Evolutionary conservation across 1,140 invertebrate genomes (phyloP), one percentile per base, ranked within the genome.

Genomic region (Argopecten irradians): DNA sequence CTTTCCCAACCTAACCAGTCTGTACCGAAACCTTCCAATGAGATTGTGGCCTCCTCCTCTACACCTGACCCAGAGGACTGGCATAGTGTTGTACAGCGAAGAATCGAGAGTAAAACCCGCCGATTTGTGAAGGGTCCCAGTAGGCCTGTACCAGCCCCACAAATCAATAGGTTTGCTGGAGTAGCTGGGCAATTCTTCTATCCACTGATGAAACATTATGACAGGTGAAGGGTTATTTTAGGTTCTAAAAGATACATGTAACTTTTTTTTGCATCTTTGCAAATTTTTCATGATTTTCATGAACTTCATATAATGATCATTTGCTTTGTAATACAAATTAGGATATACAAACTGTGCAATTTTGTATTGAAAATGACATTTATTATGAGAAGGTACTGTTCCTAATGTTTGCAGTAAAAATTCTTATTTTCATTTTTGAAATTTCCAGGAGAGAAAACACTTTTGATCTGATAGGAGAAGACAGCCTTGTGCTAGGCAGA

Each of bases 171-270:
- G 86, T 98, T 98, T 95, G 96, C 97, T 0, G 95, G 96, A 0
- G 97, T 98, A 0, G 97, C 97, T 0, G 97, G 97, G 3, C 96
- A 96, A 43, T 98, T 98, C 93, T 98, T 99, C 94, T 99, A 98
- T 94, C 98, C 98, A 0, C 95, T 99, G 0, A 94, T 98, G 5
- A 96, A 97, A 82, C 97, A 93, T 96, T 96, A 11, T 95, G 96
- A 91, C 96, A 95, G 89, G 93, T 90, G 85, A 34, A 82, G 35
- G 43, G 0, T 22, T 14, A 82, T 85, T 41, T 46, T 46, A 1
- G 13, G 36, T 39, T 39, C 13, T 39, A n/a, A n/a, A n/a, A n/a
- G n/a, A n/a, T n/a, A n/a, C n/a, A n/a, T n/a, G n/a, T n/a, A n/a
- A n/a, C n/a, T n/a, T n/a, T n/a, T n/a, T n/a, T n/a, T n/a, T n/a